A percentile compares a stretch with the other conserved stretches of the same genome.
These are phyloP conservation scores for Drosophila equinoxialis DNA, from an alignment of 1,140 invertebrate genomes.

Conservation along the genomic window DNA sequence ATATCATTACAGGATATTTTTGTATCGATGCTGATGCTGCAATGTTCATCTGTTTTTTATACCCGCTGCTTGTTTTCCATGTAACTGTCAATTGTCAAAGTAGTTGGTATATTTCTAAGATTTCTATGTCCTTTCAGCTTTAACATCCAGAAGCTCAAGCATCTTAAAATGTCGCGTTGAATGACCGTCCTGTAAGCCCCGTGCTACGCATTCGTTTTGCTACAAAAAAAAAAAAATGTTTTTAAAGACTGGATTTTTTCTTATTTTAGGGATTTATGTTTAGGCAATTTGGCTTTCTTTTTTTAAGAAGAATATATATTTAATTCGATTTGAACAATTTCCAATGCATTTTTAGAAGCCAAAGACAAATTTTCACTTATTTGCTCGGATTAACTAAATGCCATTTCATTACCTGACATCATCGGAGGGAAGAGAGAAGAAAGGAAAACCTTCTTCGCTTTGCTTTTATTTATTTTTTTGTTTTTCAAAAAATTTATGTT, in stretches of 20 bases:
- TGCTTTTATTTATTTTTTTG: background rate
- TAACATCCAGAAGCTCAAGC: background rate
- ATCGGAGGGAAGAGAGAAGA: conserved; percentile 21
- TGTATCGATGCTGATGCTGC: background rate
- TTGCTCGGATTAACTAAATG: conserved; percentile 50
- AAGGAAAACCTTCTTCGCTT: conserved; percentile 19
- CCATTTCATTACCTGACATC: conserved; percentile 58
- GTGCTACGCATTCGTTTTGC: background rate
- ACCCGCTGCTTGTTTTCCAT: conserved; percentile 30
- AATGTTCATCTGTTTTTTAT: background rate
- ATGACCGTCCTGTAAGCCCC: background rate
- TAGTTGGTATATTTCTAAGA: conserved; percentile 32
- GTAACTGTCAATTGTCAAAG: conserved; percentile 64
- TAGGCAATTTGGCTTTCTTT: background rate
- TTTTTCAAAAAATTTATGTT: conserved; percentile 39
- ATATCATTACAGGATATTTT: background rate
- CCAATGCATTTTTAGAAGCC: background rate
- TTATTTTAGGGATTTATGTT: too few relatives aligned
- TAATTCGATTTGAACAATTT: background rate
- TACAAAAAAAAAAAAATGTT: too few relatives aligned
- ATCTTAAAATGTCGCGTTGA: conserved; percentile 1
- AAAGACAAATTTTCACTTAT: conserved; percentile 23
- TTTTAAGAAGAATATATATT: background rate
- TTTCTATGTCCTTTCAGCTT: conserved; percentile 29
- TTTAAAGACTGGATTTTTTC: too few relatives aligned